Evolutionary conservation across 2,888 invertebrate species (phyloP).

Genomic region (Cheiracanthium punctorium): DNA sequence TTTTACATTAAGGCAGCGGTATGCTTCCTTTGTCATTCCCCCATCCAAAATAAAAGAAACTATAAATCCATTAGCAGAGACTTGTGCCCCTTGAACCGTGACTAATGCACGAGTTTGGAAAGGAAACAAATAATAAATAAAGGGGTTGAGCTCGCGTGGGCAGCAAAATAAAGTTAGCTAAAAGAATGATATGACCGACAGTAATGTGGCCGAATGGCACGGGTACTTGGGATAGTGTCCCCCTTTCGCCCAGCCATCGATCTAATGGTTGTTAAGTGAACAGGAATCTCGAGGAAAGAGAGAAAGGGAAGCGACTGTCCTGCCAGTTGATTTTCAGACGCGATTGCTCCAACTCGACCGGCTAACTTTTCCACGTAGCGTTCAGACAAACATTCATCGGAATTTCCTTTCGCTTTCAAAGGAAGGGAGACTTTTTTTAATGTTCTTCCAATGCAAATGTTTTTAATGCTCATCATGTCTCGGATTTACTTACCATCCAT

Average conservation of each 20-base stretch:
- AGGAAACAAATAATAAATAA: conserved; percentile 67
- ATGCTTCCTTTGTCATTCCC: not conserved
- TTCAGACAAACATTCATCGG: too few species aligned
- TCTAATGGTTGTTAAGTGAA: conserved; percentile 15
- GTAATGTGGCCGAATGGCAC: conserved; percentile 56
- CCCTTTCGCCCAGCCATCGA: not conserved
- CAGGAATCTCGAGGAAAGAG: conserved; percentile 6
- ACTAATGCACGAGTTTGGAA: conserved; percentile 67
- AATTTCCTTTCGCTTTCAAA: too few species aligned
- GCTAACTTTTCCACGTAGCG: not conserved
- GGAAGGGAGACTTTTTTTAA: too few species aligned
- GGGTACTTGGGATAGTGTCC: conserved; percentile 25
- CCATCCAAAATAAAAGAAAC: conserved; percentile 36
- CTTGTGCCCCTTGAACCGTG: conserved; percentile 56
- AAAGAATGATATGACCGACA: conserved; percentile 68
- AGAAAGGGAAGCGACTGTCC: not conserved
- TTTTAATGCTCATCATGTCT: too few species aligned
- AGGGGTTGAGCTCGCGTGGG: conserved; percentile 43
- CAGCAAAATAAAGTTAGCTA: conserved; percentile 68
- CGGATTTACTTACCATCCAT: too few species aligned
- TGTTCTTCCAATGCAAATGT: too few species aligned
- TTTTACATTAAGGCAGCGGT: not conserved
- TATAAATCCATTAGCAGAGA: conserved; percentile 48
- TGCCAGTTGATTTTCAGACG: not conserved
- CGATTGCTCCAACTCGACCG: not conserved